Evolutionary conservation across 2,113 vertebrate genomes (phyloP), one percentile per base, ranked within the genome.

Genomic region (Fregata magnificens): DNA sequence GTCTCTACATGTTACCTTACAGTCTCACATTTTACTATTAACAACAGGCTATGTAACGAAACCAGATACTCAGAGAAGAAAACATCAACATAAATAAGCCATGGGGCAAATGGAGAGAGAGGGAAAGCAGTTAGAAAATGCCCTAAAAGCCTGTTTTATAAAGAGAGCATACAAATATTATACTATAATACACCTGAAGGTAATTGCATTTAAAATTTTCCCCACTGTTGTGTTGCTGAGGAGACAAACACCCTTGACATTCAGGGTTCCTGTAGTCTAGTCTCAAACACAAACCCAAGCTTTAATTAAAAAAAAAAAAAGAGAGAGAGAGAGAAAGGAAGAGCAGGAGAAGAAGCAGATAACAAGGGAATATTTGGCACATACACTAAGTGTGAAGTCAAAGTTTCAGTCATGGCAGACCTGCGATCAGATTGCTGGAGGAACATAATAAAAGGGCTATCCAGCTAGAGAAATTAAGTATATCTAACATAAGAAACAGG

Each of bases 71-170:
- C 49, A 44, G 40, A 84, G 61, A 81, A 89, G 67, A 86, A 95
- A 93, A 79, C 32, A 91, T 84, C 83, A 81, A 44, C 67, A 87
- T 78, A 93, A 95, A 94, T 67, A 93, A 82, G 71, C 31, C 88
- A n/a, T 49, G 58, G 19, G 78, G 67, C 14, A 69, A 95, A 61
- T 28, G 21, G 56, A 94, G 67, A 77, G 79, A 97, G n/a, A 79
- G 34, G 11, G 50, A 74, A 61, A 82, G 77, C 70, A 81, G 42
- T 50, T 86, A 82, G 55, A 90, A 97, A 97, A 93, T 50, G 17
- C 61, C 89, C 88, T 70, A 88, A 94, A 96, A 95, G 28, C 56
- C 61, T 82, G 47, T 71, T 77, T 95, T 59, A 80, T 73, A 93
- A 95, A 89, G n/a, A 59, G 18, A 86, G 44, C 73, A 81, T 66